A percentile compares a stretch with the other conserved stretches of the same genome.
Evolutionary conservation across 2,888 invertebrate species (phyloP).

Genomic region (Hipparchia semele): DNA sequence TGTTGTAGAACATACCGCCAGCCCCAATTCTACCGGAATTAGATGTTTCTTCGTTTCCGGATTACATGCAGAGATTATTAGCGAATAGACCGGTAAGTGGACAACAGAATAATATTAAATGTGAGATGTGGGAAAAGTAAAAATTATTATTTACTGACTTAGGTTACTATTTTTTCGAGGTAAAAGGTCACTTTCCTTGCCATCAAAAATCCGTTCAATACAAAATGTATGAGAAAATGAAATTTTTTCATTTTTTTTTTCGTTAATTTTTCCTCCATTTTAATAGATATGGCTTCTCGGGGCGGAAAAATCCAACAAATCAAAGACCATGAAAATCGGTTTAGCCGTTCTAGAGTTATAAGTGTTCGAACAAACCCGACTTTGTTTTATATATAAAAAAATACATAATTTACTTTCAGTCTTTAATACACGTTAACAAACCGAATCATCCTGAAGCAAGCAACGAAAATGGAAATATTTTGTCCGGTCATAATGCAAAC

Average conservation of each 20-base stretch:
- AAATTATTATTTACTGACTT: neutral
- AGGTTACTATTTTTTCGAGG: too few species aligned
- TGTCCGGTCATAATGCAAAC: neutral
- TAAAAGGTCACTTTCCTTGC: too few species aligned
- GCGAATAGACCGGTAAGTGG: conserved; percentile 6
- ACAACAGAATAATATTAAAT: neutral
- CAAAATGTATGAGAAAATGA: too few species aligned
- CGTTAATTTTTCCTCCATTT: too few species aligned
- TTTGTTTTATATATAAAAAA: too few species aligned
- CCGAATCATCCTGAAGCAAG: neutral
- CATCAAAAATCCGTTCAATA: too few species aligned
- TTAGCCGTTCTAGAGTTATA: too few species aligned
- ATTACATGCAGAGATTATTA: neutral
- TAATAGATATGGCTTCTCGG: too few species aligned
- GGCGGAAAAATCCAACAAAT: too few species aligned
- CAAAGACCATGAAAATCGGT: too few species aligned
- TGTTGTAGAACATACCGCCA: neutral
- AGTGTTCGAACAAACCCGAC: too few species aligned
- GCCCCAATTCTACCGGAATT: neutral
- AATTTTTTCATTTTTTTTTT: too few species aligned
- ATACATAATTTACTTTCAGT: neutral
- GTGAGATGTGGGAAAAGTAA: neutral
- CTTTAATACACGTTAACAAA: neutral
- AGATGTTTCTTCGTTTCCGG: neutral
- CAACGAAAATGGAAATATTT: neutral